Evolutionary conservation across 2,797 vertebrate species (phyloP), one percentile per base, ranked within the genome.

Genomic region (Petrocephalus sullivani): DNA sequence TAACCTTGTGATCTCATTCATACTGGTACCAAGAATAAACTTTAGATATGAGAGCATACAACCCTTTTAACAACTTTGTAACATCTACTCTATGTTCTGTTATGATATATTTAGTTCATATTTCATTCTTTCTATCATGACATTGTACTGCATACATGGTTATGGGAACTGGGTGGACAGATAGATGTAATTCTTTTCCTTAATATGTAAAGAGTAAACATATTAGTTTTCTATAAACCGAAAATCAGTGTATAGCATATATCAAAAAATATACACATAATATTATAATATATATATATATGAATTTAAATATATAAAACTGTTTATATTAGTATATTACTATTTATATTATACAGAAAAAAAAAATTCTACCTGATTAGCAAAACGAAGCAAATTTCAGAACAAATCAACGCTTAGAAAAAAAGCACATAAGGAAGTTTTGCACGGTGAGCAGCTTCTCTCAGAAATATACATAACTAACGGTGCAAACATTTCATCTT

Each of bases 401-500:
- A 67, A 87, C 87, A 71, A 86, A 87, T 90, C 90, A 91, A 89
- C 89, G 91, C 87, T 90, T 85, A 89, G 90, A 91, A 90, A 89
- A 85, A 90, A 78, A 2, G 90, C 12, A 56, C 19, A 41, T 51
- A 58, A 87, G 88, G 90, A 91, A 92, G 89, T 85, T 81, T 81
- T 49, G 90, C 88, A 58, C 85, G 83, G 90, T 92, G 92, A 86
- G 89, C 71, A 86, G 92, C 91, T 93, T 92, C 88, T 90, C 89
- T 54, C 33, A 91, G 89, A 90, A 78, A 91, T 91, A 10, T 89
- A 82, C 89, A 89, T 82, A 92, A 94, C 89, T 93, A 93, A 92
- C 85, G 86, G 85, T 91, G 33, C 46, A 92, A 93, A 92, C 90
- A 90, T 92, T 87, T 89, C 85, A 89, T 90, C 92, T 95, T 89